Conservation (phyloP, 2,797 vertebrate genomes). For the Ambastaia sidthimunki region DNA sequence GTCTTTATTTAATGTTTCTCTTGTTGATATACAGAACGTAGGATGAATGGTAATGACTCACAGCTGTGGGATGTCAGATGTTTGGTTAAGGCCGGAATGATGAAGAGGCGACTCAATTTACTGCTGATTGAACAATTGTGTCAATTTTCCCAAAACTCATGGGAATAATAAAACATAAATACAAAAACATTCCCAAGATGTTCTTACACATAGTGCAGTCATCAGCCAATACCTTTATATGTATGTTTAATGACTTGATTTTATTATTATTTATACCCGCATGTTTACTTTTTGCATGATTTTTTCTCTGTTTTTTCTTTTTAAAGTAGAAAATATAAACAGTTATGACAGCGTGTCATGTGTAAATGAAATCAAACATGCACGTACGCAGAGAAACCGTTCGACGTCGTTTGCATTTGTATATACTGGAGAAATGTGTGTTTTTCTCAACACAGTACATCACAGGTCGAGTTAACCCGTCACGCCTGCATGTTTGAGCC, state of each 20-base stretch:
- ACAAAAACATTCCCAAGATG: constrained; percentile 25
- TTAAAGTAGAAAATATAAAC: neutral
- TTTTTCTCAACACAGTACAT: neutral
- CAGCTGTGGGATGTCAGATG: constrained; percentile 87
- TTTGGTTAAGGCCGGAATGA: constrained; percentile 75
- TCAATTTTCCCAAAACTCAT: constrained; percentile 59
- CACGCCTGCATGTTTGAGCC: constrained; percentile 52
- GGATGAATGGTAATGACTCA: constrained; percentile 92
- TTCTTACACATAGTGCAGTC: neutral
- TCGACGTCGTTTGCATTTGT: constrained; percentile 37
- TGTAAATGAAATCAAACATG: constrained; percentile 39
- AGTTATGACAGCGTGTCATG: constrained; percentile 14
- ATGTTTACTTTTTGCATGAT: neutral
- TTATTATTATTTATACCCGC: neutral
- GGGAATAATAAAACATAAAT: constrained; percentile 48
- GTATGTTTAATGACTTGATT: neutral
- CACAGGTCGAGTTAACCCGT: constrained; percentile 42
- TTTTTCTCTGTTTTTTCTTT: neutral
- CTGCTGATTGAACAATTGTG: constrained; percentile 66
- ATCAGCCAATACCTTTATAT: neutral
- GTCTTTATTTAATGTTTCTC: constrained; percentile 86
- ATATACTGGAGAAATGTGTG: constrained; percentile 16
- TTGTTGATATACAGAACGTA: constrained; percentile 90
- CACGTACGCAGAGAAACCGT: constrained; percentile 8
- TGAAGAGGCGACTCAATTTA: constrained; percentile 57